Base-by-base conservation (phyloP, 2,113 vertebrate genomes). In the Otolemur garnettii region DNA sequence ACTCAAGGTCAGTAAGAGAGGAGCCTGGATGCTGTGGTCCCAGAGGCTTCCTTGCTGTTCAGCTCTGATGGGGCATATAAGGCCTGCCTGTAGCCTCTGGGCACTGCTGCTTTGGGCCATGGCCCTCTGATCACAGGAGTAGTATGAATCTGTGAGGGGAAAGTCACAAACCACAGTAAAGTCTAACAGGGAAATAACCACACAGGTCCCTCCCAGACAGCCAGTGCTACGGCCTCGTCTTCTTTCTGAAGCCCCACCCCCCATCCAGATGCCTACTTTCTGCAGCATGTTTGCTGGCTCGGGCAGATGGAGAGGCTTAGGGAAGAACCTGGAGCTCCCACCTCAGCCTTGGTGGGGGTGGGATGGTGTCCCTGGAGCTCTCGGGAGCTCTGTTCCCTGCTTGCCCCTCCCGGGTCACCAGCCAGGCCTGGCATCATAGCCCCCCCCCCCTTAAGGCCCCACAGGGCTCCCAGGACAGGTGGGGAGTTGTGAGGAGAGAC, bases 1-100 rank as follows among this genome's bases (percentile, higher is more conserved):
- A 72, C 0, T 95, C 92, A 98, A 98, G 98, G 98, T 99, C 90
- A 98, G 98, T 94, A 62, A 60, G 2, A 1, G 12, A 6, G 5
- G 9, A 1, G 53, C 28, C 10, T 33, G 38, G 60, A 6, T 33
- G 0, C 33, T 30, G 9, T 21, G 64, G n/a, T 11, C 60, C 60
- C 60, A 28, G 24, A 11, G 10, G 10, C 24, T 24, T 24, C 24
- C 24, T 42, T 4, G 1, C 7, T 75, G 42, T 42, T 18, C 3
- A 4, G 42, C 24, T 13, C 0, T 2, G 38, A 15, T 11, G 19
- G 10, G 17, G 30, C 50, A 13, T 30, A 45, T 30, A 21, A 15
- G 30, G 50, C 15, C 18, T 5, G 1, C 14, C 8, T 1, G 1
- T 50, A 11, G 53, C 55, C 15, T 55, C 55, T 55, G 55, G 9